Conservation (phyloP, 2,113 vertebrate species). For the Larimichthys polyactis region DNA sequence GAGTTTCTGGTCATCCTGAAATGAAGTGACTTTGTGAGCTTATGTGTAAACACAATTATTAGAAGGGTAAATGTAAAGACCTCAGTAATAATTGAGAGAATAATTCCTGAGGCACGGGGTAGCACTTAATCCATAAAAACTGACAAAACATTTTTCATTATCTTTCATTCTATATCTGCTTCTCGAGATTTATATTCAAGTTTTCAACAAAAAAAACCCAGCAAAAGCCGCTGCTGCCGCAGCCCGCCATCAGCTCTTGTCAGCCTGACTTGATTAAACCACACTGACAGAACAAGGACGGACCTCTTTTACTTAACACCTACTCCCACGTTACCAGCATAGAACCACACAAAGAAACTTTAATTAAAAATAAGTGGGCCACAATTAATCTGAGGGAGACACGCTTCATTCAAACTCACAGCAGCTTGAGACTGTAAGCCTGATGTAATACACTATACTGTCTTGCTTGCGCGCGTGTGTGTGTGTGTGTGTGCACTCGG, state of each 20-base stretch:
- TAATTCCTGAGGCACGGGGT: neutral
- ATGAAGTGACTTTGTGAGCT: neutral
- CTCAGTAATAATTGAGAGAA: neutral
- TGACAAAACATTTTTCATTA: slow-evolving; percentile 1
- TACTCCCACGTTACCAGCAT: slow-evolving; percentile 69
- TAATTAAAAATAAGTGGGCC: slow-evolving; percentile 82
- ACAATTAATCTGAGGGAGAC: slow-evolving; percentile 74
- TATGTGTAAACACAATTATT: neutral
- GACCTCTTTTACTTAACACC: slow-evolving; percentile 67
- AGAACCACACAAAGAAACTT: slow-evolving; percentile 72
- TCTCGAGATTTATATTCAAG: neutral
- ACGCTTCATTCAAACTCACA: slow-evolving; percentile 56
- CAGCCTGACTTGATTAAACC: slow-evolving; percentile 67
- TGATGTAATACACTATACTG: slow-evolving; percentile 6
- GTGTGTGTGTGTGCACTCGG: no score
- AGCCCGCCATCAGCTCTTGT: slow-evolving; percentile 20
- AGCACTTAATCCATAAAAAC: neutral
- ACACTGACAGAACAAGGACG: slow-evolving; percentile 70
- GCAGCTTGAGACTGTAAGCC: slow-evolving; percentile 48
- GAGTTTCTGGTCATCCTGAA: neutral
- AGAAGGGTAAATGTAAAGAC: neutral
- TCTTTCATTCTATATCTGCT: neutral
- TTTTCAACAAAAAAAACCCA: neutral
- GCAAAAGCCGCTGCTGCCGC: slow-evolving; percentile 4
- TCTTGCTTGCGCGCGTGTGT: neutral